Base-by-base conservation (phyloP, 2,113 vertebrate genomes). In the Atherinomorus stipes region DNA sequence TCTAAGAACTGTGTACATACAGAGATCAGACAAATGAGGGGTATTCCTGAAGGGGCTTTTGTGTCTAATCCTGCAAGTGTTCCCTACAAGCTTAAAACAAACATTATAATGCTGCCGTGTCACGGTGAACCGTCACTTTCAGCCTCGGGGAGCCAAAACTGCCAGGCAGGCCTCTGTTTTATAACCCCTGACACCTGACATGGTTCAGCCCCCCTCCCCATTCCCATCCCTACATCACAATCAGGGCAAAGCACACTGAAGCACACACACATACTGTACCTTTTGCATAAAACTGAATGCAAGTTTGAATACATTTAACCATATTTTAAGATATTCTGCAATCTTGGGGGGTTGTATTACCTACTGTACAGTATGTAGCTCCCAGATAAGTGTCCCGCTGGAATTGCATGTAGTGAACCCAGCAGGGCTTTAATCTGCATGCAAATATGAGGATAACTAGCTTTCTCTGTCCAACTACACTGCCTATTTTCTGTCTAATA, bases 351-450 rank as follows among this genome's bases (percentile, higher is more conserved):
- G 68, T 79, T 81, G 59, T 59, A 87, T 64, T 85, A 74, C 73
- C 52, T 51, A 40, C 47, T 76, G n/a, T n/a, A n/a, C n/a, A n/a
- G n/a, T n/a, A n/a, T n/a, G n/a, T 60, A 85, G 71, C 79, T 66
- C 52, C n/a, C 69, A 52, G 84, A 89, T 89, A 90, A 90, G 85
- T 69, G 64, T 71, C 50, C 69, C 38, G 74, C 74, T 90, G 90
- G 85, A 90, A 88, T 92, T 83, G 84, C 82, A 83, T 74, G 74
- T 78, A 78, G 57, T 83, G 81, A 86, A 85, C 73, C 54, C 71
- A 85, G 86, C 86, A 83, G 69, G 82, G 60, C 76, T 83, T 70
- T 85, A 86, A 90, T 90, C 86, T 90, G 76, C 85, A 84, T 89
- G 85, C 81, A 84, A 66, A 81, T 73, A 71, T 63, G 51, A 73